Percentiles rank a stretch among this genome's conserved stretches.
Evolutionary conservation across 2,797 vertebrate species (phyloP).

Genomic region (Nyctalus aviator): DNA sequence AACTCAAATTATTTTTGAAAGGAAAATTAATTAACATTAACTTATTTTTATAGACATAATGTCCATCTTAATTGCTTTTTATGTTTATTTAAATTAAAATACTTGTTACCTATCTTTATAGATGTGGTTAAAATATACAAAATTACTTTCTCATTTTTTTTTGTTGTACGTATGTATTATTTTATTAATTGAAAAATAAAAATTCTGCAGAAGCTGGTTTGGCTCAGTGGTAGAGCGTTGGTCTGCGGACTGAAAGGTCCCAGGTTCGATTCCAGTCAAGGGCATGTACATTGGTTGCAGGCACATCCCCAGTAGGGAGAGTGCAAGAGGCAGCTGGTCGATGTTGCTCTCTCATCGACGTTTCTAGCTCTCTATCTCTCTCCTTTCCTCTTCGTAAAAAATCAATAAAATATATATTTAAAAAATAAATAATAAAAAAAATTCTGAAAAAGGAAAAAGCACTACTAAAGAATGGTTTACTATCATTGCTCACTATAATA

Average conservation of each 20-base stretch:
- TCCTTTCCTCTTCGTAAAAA: too few relatives aligned
- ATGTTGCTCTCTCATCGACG: too few relatives aligned
- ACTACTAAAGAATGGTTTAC: background rate
- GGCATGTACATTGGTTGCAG: too few relatives aligned
- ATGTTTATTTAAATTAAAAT: background rate
- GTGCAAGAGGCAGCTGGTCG: too few relatives aligned
- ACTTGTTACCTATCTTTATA: background rate
- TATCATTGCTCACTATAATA: background rate
- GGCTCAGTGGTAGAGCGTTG: too few relatives aligned
- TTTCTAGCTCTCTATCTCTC: too few relatives aligned
- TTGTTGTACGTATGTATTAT: background rate
- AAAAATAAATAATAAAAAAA: background rate
- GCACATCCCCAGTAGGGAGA: too few relatives aligned
- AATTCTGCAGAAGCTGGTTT: too few relatives aligned
- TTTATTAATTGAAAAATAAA: background rate
- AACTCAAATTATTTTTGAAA: background rate
- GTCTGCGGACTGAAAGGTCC: too few relatives aligned
- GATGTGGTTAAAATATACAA: background rate
- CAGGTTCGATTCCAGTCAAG: too few relatives aligned
- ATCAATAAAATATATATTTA: background rate
- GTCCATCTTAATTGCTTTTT: background rate
- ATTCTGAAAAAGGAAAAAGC: background rate
- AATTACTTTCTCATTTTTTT: slow-evolving; percentile 9
- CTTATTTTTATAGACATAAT: background rate
- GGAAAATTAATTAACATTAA: background rate